phyloP scores from a whole-genome alignment of 2,888 invertebrate genomes.

The Amiota mariae region DNA sequence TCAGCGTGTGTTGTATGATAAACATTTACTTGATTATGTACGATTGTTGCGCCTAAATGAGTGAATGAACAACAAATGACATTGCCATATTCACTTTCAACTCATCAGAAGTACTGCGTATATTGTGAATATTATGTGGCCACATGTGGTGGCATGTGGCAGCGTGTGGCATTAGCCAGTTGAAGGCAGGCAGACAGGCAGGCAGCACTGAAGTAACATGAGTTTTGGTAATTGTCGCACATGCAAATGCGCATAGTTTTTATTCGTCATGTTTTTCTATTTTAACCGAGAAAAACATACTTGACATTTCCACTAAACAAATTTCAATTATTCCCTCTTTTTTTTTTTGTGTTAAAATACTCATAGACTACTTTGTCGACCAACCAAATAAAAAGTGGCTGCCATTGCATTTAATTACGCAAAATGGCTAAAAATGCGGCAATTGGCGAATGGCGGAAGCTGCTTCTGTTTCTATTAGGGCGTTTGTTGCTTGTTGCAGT shows the following conservation, averaged over 20 bases:
- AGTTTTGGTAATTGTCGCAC: constrained; percentile 55
- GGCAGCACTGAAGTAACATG: too few species aligned
- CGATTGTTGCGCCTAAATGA: constrained; percentile 51
- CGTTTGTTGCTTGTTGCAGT: neutral
- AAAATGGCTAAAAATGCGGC: constrained; percentile 1
- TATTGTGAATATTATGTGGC: too few species aligned
- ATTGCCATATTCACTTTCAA: neutral
- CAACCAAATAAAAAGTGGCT: neutral
- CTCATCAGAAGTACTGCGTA: neutral
- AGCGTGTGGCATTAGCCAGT: neutral
- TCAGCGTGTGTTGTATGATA: constrained; percentile 55
- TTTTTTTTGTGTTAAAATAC: constrained; percentile 62
- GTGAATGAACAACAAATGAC: neutral
- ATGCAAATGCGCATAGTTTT: constrained; percentile 41
- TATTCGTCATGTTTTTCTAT: neutral
- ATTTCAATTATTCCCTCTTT: too few species aligned
- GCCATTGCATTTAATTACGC: constrained; percentile 55
- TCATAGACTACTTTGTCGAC: neutral
- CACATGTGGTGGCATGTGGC: neutral
- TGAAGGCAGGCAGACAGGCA: constrained; percentile 28
- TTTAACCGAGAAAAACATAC: constrained; percentile 42
- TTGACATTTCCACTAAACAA: constrained; percentile 56
- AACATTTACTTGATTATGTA: constrained; percentile 67
- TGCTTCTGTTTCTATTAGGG: too few species aligned
- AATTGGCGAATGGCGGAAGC: neutral